Conservation (phyloP, 1,140 invertebrate species). For the Trigoniulus corallinus region DNA sequence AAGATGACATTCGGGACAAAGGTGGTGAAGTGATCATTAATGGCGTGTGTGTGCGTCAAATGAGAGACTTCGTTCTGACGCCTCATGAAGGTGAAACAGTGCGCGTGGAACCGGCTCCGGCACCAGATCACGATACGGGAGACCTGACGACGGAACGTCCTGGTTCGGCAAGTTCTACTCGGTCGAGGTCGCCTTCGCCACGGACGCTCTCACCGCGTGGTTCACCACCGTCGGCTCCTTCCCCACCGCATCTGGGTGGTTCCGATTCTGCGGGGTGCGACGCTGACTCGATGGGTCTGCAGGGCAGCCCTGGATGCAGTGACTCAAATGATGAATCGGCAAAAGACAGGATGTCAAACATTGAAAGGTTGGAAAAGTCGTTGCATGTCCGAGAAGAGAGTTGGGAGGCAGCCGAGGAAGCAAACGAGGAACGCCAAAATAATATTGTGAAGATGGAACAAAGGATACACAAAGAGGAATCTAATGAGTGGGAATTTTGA, state of each 20-base stretch:
- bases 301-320: no score
- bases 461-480: conserved; percentile 15
- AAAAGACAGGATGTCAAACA: conserved; percentile 10
- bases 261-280: no score
- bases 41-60: conserved; percentile 75
- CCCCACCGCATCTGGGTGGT: neutral
- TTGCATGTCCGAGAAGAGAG: conserved; percentile 12
- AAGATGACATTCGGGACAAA: neutral
- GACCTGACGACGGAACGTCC: conserved; percentile 8
- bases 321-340: no score
- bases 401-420: no score
- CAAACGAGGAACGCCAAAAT: conserved; percentile 10
- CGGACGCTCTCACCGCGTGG: neutral
- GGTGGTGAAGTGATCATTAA: conserved; percentile 63
- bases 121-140: conserved; percentile 10
- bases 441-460: conserved; percentile 21
- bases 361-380: conserved; percentile 14
- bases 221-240: conserved; percentile 5
- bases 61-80: conserved; percentile 11
- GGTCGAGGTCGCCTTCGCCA: neutral
- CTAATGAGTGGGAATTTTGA: conserved; percentile 24
- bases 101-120: conserved; percentile 12
- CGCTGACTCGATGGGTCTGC: no score
- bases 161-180: conserved; percentile 2
- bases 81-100: conserved; percentile 10